Base-by-base conservation (phyloP, 1,140 invertebrate genomes). In the Dinothrombium tinctorium region DNA sequence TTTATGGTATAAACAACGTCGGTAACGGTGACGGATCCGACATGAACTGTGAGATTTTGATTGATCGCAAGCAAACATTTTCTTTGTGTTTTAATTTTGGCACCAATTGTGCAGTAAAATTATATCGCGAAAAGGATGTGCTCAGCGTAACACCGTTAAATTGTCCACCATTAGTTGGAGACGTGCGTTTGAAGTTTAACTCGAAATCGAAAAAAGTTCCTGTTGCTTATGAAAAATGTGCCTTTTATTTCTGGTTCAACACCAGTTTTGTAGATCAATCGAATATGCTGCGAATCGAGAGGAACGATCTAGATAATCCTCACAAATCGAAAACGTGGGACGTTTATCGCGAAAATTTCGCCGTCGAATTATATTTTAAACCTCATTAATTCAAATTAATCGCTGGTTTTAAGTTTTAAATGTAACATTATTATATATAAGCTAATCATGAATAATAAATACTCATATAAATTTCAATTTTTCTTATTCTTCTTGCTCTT, bases 191-290 rank as follows among this genome's bases (percentile, higher is more conserved):
- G 3, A 54, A 54, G 46, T 64, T 65, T 43, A 50, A 56, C 22
- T 59, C 56, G 32, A 47, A 51, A 32, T 56, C 53, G 36, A 54
- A 52, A 43, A 56, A 53, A 35, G 56, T 67, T 41, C 65, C 66
- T 2, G 56, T 53, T 46, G 60, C 59, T 1, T 67, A 66, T 54
- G 65, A 67, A 48, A 56, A 65, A 37, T 64, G 63, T 52, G 60
- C 64, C 15, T 67, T 67, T 50, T 68, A 61, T 49, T 66, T 66
- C 48, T 68, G 65, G 64, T 68, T 68, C 50, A 56, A 68, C 50
- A 66, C 65, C 23, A 54, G 55, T 20, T 67, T 67, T 44, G 55
- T 68, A 15, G 53, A 61, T 35, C 49, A 59, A 29, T n/a, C n/a
- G n/a, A 53, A 59, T 40, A 63, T 60, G 36, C 50, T 66, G 31